A percentile compares a stretch with the other conserved stretches of the same genome.
Conservation (phyloP, 2,113 vertebrate genomes). For the Gorilla gorilla region DNA sequence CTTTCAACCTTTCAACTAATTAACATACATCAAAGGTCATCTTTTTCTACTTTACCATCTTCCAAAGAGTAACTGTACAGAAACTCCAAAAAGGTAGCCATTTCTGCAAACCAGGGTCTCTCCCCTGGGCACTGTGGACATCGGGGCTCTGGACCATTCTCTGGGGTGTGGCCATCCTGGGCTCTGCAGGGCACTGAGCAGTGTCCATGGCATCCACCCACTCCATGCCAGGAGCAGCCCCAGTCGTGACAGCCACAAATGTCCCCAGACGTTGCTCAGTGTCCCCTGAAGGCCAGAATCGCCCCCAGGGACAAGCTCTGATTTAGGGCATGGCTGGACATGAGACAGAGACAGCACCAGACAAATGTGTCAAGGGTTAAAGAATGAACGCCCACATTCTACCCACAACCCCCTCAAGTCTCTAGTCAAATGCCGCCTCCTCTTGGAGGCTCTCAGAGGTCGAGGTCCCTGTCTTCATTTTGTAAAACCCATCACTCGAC, state of each 20-base stretch:
- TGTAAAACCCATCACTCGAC: fast-evolving
- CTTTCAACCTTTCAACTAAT: no score
- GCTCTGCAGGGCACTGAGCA: neutral
- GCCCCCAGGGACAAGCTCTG: neutral
- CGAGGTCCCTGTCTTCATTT: neutral
- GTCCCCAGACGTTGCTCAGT: no score
- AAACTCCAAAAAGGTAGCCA: neutral
- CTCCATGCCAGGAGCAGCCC: neutral
- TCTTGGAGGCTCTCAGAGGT: neutral
- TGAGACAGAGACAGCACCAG: neutral
- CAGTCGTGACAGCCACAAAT: neutral
- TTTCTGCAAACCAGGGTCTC: neutral
- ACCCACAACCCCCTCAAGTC: neutral
- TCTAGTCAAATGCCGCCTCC: neutral
- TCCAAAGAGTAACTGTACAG: no score
- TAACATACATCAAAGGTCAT: no score
- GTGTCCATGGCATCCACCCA: neutral
- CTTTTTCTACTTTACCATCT: no score
- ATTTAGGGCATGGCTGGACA: no score
- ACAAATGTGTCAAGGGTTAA: neutral
- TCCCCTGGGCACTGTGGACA: neutral
- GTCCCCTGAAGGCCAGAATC: neutral
- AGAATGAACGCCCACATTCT: neutral
- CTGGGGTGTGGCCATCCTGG: neutral
- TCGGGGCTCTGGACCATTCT: neutral